A percentile compares a stretch with the other conserved stretches of the same genome.
Evolutionary conservation across 2,888 invertebrate species (phyloP).

Genomic region (Agonopterix arenella): DNA sequence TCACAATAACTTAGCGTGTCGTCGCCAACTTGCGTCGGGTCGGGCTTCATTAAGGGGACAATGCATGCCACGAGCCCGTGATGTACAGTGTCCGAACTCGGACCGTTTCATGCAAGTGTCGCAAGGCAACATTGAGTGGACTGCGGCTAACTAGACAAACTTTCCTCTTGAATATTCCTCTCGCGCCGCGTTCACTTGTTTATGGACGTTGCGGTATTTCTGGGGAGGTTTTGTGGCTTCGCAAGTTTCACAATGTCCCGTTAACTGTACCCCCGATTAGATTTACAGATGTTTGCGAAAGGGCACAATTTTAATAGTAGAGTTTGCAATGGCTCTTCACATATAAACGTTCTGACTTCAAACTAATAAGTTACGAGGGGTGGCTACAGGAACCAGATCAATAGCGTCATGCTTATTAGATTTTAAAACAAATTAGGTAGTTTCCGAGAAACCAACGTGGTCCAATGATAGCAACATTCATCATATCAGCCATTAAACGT

Average conservation of each 20-base stretch:
- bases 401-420: too few relatives aligned
- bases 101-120: constrained; percentile 68
- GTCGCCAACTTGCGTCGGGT: constrained; percentile 46
- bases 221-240: constrained; percentile 51
- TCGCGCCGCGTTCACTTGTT: constrained; percentile 52
- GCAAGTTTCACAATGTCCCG: constrained; percentile 56
- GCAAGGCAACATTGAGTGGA: constrained; percentile 47
- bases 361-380: too few relatives aligned
- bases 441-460: too few relatives aligned
- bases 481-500: too few relatives aligned
- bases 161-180: constrained; percentile 72
- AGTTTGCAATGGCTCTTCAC: constrained; percentile 8
- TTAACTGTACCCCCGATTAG: constrained; percentile 48
- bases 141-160: constrained; percentile 40
- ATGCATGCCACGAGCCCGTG: constrained; percentile 59
- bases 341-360: too few relatives aligned
- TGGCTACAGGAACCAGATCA: too few relatives aligned
- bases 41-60: constrained; percentile 69
- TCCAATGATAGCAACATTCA: too few relatives aligned
- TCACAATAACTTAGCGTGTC: constrained; percentile 59
- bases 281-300: constrained; percentile 39
- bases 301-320: constrained; percentile 21
- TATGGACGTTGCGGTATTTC: constrained; percentile 52
- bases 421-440: too few relatives aligned
- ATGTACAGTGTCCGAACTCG: constrained; percentile 54